Conservation (phyloP, 2,797 vertebrate genomes). For the Sebastes jordani region DNA sequence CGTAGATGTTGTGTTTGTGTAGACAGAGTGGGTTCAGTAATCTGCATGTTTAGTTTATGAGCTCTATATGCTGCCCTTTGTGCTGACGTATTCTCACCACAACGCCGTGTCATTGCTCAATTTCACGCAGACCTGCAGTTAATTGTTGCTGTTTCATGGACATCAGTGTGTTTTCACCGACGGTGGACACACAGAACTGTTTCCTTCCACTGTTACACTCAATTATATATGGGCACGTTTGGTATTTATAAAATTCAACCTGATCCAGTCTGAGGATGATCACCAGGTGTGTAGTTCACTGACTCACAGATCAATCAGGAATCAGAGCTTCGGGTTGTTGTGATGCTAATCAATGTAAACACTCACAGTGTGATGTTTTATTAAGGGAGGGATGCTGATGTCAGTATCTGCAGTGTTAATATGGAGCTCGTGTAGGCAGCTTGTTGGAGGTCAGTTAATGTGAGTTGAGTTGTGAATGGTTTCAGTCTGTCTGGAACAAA, state of each 20-base stretch:
- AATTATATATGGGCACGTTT: conserved; percentile 55
- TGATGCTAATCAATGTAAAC: neutral
- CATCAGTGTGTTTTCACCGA: conserved; percentile 21
- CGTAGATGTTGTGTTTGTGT: neutral
- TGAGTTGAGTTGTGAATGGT: conserved; percentile 52
- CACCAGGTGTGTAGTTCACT: neutral
- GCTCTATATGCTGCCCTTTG: conserved; percentile 21
- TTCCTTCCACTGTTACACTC: conserved; percentile 10
- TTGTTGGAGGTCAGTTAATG: too few relatives aligned
- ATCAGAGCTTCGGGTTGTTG: neutral
- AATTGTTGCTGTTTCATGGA: conserved; percentile 36
- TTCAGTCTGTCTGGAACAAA: conserved; percentile 56
- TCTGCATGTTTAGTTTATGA: conserved; percentile 31
- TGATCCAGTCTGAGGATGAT: neutral
- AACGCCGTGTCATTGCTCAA: conserved; percentile 27
- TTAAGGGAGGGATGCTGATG: too few relatives aligned
- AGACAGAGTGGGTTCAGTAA: conserved; percentile 31
- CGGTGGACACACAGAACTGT: neutral
- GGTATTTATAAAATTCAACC: conserved; percentile 64
- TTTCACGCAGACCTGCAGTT: conserved; percentile 45
- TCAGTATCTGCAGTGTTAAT: too few relatives aligned
- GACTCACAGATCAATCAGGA: neutral
- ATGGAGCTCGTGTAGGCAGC: too few relatives aligned
- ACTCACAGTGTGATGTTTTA: neutral
- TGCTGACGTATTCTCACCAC: neutral